Evolutionary conservation across 2,888 invertebrate genomes (phyloP), one percentile per base, ranked within the genome.

Genomic region (Lampropteryx suffumata): DNA sequence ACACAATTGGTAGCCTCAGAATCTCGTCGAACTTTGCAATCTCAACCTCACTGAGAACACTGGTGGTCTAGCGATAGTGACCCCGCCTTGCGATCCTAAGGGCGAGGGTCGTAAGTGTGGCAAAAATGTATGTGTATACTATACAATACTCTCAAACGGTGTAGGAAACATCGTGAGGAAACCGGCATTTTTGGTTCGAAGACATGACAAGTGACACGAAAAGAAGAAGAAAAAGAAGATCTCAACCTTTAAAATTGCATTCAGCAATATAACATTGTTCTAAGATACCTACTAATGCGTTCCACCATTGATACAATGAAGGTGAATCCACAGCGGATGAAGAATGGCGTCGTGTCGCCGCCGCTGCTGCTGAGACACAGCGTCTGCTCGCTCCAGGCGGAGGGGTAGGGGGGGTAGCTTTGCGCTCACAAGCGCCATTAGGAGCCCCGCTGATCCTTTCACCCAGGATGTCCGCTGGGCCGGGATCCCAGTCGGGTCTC

Each of bases 371-470:
- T 0, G 96, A 96, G 76, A 94, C 94, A 11, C 96, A 96, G 79
- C 93, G 96, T 35, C 92, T 96, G 50, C 82, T 95, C 41, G 93
- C 92, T 11, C 93, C 90, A 7, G 79, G 77, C 0, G 90, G 84
- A 48, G 92, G 76, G 62, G 91, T 65, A 62, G 79, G 84, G 49
- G 92, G 76, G 63, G 91, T 65, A 62, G 79, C 93, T 28, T 84
- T 93, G 55, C 92, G 92, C 59, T 92, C 93, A 1, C 94, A 92
- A 41, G 94, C 96, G 7, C 97, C 98, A 0, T 82, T 97, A 55
- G 97, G 98, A 21, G 97, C 98, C 0, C 98, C 98, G 1, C 92
- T 98, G 75, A 98, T 99, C 70, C 92, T 98, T 58, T 97, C 97
- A 33, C 97, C 97, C 51, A 93, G 97, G 67, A 95, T 97, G 94